These are phyloP conservation scores for Amyelois transitella DNA, from an alignment of 1,140 invertebrate species.

Conservation along the genomic window DNA sequence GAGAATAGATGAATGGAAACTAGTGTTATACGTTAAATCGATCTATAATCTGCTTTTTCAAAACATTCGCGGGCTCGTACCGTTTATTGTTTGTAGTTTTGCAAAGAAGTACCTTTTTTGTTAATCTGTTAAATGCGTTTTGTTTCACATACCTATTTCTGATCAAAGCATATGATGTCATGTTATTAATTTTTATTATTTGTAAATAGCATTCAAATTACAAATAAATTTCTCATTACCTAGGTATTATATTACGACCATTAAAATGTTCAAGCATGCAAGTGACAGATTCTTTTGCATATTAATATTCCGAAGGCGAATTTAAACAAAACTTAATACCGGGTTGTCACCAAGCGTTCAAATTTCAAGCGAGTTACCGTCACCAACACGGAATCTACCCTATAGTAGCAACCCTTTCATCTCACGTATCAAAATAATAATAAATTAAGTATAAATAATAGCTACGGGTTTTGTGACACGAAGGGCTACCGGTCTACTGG, in stretches of 20 bases:
- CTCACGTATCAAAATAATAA: slow-evolving; percentile 71
- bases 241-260: too few relatives aligned
- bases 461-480: slow-evolving; percentile 21
- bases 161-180: too few relatives aligned
- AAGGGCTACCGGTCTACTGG: slow-evolving; percentile 50
- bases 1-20: slow-evolving; percentile 35
- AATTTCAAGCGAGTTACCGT: slow-evolving; percentile 28
- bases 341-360: neutral
- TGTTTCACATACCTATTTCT: too few relatives aligned
- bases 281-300: slow-evolving; percentile 9
- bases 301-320: slow-evolving; percentile 19
- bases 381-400: slow-evolving; percentile 50
- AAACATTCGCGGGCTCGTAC: too few relatives aligned
- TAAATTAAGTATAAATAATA: slow-evolving; percentile 71
- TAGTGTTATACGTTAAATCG: slow-evolving; percentile 23
- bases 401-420: slow-evolving; percentile 62
- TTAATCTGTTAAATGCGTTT: too few relatives aligned
- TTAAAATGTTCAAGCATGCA: neutral
- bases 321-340: slow-evolving; percentile 25
- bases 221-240: too few relatives aligned
- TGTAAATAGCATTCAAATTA: too few relatives aligned
- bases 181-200: too few relatives aligned
- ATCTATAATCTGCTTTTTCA: neutral
- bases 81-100: too few relatives aligned
- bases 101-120: too few relatives aligned